Evolutionary conservation across 2,888 invertebrate genomes (phyloP).

Genomic region (Helobdella robusta): DNA sequence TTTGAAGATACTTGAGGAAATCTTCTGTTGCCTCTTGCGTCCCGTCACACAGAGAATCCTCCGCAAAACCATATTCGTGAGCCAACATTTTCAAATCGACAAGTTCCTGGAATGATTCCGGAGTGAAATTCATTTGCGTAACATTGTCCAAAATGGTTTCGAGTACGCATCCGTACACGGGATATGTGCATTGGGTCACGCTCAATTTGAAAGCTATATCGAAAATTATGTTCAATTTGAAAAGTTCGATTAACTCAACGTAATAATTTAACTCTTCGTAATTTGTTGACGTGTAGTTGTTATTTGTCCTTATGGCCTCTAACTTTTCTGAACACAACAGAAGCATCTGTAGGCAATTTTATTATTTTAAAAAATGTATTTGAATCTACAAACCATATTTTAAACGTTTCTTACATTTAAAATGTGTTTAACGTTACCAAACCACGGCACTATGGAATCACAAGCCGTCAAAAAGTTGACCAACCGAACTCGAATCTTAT

Average conservation of each 20-base stretch:
- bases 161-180: constrained; percentile 3
- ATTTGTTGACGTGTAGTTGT: neutral
- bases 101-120: constrained; percentile 3
- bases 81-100: constrained; percentile 10
- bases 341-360: no score
- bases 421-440: constrained; percentile 5
- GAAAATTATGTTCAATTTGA: constrained; percentile 12
- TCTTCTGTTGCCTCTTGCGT: constrained; percentile 11
- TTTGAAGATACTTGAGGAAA: constrained; percentile 10
- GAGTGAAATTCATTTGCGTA: neutral
- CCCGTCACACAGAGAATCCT: constrained; percentile 14
- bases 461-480: neutral
- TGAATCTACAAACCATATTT: neutral
- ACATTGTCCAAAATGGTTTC: no score
- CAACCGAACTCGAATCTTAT: neutral
- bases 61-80: constrained; percentile 16
- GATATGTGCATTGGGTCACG: constrained; percentile 19
- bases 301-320: neutral
- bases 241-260: neutral
- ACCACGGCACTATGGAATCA: constrained; percentile 20
- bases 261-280: constrained; percentile 12
- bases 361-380: neutral
- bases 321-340: neutral
- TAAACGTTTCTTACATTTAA: neutral
- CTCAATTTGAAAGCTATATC: constrained; percentile 11